Percentiles rank a stretch among this genome's conserved stretches.
Conservation (phyloP, 2,888 invertebrate species). For the Tipula vernalis region DNA sequence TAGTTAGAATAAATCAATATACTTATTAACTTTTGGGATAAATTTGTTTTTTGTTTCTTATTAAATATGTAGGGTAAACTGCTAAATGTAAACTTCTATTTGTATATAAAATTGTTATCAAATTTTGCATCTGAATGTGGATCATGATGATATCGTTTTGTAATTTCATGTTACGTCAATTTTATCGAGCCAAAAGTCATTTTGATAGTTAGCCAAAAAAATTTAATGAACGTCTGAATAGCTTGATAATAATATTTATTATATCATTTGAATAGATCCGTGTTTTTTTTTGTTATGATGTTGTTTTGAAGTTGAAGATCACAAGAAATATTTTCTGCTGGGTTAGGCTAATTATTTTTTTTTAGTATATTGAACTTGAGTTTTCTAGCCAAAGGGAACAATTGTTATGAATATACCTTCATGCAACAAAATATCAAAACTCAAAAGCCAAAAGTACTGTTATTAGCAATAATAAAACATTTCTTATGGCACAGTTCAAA, state of each 20-base stretch:
- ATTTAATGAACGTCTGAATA: neutral
- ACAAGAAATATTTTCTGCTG: too few species aligned
- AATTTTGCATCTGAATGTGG: neutral
- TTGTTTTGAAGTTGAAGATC: neutral
- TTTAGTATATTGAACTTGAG: too few species aligned
- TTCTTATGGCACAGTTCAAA: too few species aligned
- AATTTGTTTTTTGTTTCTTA: neutral
- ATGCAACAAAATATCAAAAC: too few species aligned
- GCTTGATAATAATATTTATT: neutral
- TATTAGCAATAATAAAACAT: too few species aligned
- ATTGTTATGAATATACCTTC: too few species aligned
- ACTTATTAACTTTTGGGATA: neutral
- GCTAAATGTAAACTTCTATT: neutral
- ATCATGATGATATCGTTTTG: neutral
- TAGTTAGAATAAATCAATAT: neutral
- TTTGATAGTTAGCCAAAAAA: neutral
- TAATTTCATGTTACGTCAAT: neutral
- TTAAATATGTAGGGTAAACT: neutral
- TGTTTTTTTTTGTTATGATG: neutral
- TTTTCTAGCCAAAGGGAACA: too few species aligned
- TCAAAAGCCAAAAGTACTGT: too few species aligned
- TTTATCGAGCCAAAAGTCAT: neutral
- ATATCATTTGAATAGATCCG: neutral
- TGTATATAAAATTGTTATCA: neutral
- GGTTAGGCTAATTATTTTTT: too few species aligned